A percentile compares a stretch with the other conserved stretches of the same genome.
Conservation (phyloP, 2,113 vertebrate species). For the Todiramphus chloris region DNA sequence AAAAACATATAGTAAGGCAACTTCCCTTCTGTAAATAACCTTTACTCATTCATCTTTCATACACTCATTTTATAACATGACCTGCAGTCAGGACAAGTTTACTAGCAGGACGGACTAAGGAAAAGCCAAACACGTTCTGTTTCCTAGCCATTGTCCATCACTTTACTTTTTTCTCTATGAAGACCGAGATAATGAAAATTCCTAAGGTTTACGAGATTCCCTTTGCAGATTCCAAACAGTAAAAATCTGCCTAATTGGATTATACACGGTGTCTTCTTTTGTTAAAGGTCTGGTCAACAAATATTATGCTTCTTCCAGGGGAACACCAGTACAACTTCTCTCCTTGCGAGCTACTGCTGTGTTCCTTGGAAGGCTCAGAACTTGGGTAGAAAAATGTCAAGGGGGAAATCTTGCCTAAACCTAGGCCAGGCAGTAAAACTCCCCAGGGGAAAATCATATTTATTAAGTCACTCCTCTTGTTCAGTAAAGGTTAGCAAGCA, state of each 20-base stretch:
- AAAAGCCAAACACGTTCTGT: background rate
- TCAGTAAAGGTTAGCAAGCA: constrained; percentile 59
- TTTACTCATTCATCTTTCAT: constrained; percentile 19
- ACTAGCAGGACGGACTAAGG: constrained; percentile 6
- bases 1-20: background rate
- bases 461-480: constrained; percentile 8
- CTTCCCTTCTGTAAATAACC: constrained; percentile 32
- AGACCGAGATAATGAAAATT: constrained; percentile 2
- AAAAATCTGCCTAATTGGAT: constrained; percentile 43
- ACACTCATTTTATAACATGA: constrained; percentile 6
- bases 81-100: background rate
- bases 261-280: constrained; percentile 1
- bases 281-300: constrained; percentile 1
- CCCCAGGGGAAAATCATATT: constrained; percentile 3
- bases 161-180: constrained; percentile 22
- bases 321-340: background rate
- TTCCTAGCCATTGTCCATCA: background rate
- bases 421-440: constrained; percentile 21
- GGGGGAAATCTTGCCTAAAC: constrained; percentile 10
- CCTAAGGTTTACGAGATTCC: constrained; percentile 10
- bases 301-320: constrained; percentile 9
- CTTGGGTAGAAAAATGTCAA: constrained; percentile 55
- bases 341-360: constrained; percentile 3
- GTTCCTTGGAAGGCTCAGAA: constrained; percentile 43
- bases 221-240: constrained; percentile 27